These are phyloP conservation scores for Diplodus sargus DNA, from an alignment of 2,797 vertebrate species.

Conservation along the genomic window DNA sequence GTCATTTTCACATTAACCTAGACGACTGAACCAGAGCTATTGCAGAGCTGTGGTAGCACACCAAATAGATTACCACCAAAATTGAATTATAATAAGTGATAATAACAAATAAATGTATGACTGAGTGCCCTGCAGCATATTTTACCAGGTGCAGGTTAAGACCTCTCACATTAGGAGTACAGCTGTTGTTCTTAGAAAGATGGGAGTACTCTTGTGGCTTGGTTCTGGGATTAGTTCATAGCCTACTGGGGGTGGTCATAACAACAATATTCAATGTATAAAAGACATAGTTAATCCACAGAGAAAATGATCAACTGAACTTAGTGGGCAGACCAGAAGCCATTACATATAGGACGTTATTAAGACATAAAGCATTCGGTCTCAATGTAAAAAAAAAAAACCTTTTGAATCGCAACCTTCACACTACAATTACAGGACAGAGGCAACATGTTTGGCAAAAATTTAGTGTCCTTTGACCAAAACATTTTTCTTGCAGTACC, in stretches of 20 bases:
- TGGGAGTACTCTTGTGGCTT: background rate
- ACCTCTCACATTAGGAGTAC: background rate
- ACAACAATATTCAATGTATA: constrained; percentile 6
- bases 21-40: constrained; percentile 11
- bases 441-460: background rate
- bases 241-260: background rate
- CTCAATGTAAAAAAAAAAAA: background rate
- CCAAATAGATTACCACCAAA: constrained; percentile 2
- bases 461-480: constrained; percentile 8
- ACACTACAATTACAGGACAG: background rate
- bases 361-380: background rate
- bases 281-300: background rate
- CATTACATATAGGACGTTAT: background rate
- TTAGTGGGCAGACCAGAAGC: background rate
- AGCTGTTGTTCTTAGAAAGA: background rate
- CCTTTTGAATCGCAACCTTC: background rate
- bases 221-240: constrained; percentile 2
- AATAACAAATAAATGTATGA: constrained; percentile 7
- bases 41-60: background rate
- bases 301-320: background rate
- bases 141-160: constrained; percentile 18
- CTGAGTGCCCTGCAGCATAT: background rate
- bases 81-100: background rate
- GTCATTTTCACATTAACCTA: constrained; percentile 34
- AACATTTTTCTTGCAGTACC: background rate